Evolutionary conservation across 2,888 invertebrate genomes (phyloP).

Genomic region (Byasa hedistus): DNA sequence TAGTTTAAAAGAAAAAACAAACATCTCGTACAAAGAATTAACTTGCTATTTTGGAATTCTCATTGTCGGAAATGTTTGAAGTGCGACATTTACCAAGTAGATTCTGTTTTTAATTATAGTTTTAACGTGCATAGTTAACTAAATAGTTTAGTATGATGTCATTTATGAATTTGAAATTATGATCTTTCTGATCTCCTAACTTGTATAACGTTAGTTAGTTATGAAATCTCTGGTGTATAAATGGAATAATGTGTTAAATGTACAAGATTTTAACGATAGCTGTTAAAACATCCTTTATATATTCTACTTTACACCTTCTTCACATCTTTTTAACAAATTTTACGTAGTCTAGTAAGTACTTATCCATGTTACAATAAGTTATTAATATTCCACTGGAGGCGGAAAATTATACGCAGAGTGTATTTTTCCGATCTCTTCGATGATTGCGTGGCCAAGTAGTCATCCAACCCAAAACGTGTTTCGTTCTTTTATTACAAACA

Average conservation of each 20-base stretch:
- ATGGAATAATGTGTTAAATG: conserved; percentile 3
- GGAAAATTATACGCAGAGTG: not conserved
- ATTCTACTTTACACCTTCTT: not conserved
- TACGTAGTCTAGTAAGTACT: not conserved
- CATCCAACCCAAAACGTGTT: too few relatives aligned
- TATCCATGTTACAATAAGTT: not conserved
- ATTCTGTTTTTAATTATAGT: conserved; percentile 7
- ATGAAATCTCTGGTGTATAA: conserved; percentile 1
- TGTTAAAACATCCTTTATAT: not conserved
- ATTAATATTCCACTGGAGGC: not conserved
- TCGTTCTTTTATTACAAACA: too few relatives aligned
- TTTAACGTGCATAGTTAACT: conserved; percentile 11
- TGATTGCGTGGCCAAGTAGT: not conserved
- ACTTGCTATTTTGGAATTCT: not conserved
- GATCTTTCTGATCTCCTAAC: not conserved
- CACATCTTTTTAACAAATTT: not conserved
- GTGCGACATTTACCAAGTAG: not conserved
- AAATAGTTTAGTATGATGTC: conserved; percentile 26
- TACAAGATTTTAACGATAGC: conserved; percentile 2
- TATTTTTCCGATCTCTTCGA: not conserved
- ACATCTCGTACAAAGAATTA: not conserved
- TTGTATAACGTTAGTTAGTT: conserved; percentile 13
- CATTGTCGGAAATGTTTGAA: not conserved
- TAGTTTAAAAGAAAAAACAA: not conserved
- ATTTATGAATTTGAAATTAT: not conserved